Evolutionary conservation across 2,888 invertebrate species (phyloP), one percentile per base, ranked within the genome.

Genomic region (Gnatocerus cornutus): DNA sequence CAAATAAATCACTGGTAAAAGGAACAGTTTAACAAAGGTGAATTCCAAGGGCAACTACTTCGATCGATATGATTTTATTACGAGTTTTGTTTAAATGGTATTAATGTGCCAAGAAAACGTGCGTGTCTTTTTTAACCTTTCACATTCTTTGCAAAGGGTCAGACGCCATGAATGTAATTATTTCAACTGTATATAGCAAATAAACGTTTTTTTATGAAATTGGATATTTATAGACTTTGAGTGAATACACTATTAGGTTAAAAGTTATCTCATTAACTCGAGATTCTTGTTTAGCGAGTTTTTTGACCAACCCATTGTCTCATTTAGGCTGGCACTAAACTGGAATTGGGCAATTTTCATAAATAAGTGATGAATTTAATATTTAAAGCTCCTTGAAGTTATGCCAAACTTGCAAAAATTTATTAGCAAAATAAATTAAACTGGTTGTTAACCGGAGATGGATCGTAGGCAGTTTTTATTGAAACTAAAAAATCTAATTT

Each of bases 1-100:
- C 76, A 79, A 75, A 59, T 29, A 30, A 48, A 46, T 21, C 37
- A n/a, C 14, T 6, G 39, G 37, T 14, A 68, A 58, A 39, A 45
- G 62, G 29, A 43, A 21, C 46, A 7, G 21, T 13, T 21, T 12
- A 39, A 39, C 21, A 43, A 53, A 43, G 56, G 27, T 53, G 9
- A 48, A 29, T 33, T 37, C 61, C 68, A 68, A 68, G 61, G 62
- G 43, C 66, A 39, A 48, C 66, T 9, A 13, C 13, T 46, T 41
- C 27, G 46, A 48, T 37, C 27, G 52, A 63, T 53, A 62, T 46
- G 59, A 59, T 58, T 43, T 58, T 58, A 58, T 58, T 58, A 43
- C 58, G 41, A 37, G 7, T n/a, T 10, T 13, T 16, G 48, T 21
- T n/a, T 50, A 52, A 46, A 52, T 52, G 29, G 30, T 52, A 52